A percentile compares a stretch with the other conserved stretches of the same genome.
Evolutionary conservation across 2,888 invertebrate species (phyloP).

Genomic region (Neoaliturus tenellus): DNA sequence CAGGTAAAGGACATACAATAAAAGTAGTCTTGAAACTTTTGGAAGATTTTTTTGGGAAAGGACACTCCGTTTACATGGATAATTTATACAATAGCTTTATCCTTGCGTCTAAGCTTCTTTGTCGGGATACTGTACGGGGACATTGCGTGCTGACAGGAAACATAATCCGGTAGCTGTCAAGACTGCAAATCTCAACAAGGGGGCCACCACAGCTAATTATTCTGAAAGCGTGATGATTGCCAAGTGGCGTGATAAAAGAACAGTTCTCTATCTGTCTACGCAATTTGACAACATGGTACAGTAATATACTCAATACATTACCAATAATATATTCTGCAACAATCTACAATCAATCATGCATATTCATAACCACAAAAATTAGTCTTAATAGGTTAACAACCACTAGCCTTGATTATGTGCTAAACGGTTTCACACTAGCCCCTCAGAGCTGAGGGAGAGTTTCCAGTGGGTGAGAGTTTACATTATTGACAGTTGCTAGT

Average conservation of each 20-base stretch:
- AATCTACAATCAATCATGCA: too few relatives aligned
- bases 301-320: too few relatives aligned
- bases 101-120: not conserved
- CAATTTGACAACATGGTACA: conserved; percentile 50
- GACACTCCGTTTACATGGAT: not conserved
- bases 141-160: not conserved
- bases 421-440: too few relatives aligned
- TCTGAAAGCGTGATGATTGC: not conserved
- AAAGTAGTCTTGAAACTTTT: conserved; percentile 1
- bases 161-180: not conserved
- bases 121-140: not conserved
- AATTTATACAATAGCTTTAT: not conserved
- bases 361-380: too few relatives aligned
- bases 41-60: conserved; percentile 30
- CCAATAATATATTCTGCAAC: too few relatives aligned
- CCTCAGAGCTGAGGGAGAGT: too few relatives aligned
- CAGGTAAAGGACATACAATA: not conserved
- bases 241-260: conserved; percentile 52
- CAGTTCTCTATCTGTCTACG: conserved; percentile 42
- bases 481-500: too few relatives aligned
- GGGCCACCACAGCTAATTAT: not conserved
- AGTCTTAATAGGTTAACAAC: too few relatives aligned
- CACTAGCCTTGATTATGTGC: too few relatives aligned
- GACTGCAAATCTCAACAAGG: conserved; percentile 9
- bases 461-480: too few relatives aligned